These are phyloP conservation scores for Labia minor DNA, from an alignment of 2,888 invertebrate species.

Conservation along the genomic window DNA sequence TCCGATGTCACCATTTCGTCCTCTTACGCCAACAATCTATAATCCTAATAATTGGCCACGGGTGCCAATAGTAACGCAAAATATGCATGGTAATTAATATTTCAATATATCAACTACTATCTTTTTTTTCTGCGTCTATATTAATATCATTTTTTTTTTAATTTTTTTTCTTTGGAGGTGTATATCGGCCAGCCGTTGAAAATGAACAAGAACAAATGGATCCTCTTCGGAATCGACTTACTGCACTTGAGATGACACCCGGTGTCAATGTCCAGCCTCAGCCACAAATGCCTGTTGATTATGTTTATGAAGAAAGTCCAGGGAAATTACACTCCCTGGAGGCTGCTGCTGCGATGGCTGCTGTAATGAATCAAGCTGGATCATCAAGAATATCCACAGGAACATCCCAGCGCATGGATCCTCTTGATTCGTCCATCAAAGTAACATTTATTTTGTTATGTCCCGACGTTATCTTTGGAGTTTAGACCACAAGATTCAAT, in stretches of 20 bases:
- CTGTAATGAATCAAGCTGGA: slow-evolving; percentile 4
- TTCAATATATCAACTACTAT: too few species aligned
- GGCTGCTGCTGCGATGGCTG: slow-evolving; percentile 17
- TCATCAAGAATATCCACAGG: slow-evolving; percentile 15
- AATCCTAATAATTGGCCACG: neutral
- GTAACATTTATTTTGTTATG: slow-evolving; percentile 16
- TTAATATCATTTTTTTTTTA: too few species aligned
- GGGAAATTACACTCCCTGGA: slow-evolving; percentile 17
- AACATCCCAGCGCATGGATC: neutral
- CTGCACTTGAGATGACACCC: neutral
- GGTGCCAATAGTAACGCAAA: neutral
- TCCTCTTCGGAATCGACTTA: neutral
- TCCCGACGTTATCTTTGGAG: too few species aligned
- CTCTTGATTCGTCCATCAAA: slow-evolving; percentile 16
- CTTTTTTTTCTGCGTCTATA: too few species aligned
- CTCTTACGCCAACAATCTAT: neutral
- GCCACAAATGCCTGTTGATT: slow-evolving; percentile 25
- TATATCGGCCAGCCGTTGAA: neutral
- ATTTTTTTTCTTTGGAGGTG: too few species aligned
- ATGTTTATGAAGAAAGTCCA: slow-evolving; percentile 26
- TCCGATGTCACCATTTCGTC: neutral
- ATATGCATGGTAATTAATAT: neutral
- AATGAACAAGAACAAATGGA: slow-evolving; percentile 15
- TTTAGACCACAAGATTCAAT: too few species aligned
- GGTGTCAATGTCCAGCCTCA: neutral